Conservation (phyloP, 2,113 vertebrate genomes). For the Mellivora capensis region DNA sequence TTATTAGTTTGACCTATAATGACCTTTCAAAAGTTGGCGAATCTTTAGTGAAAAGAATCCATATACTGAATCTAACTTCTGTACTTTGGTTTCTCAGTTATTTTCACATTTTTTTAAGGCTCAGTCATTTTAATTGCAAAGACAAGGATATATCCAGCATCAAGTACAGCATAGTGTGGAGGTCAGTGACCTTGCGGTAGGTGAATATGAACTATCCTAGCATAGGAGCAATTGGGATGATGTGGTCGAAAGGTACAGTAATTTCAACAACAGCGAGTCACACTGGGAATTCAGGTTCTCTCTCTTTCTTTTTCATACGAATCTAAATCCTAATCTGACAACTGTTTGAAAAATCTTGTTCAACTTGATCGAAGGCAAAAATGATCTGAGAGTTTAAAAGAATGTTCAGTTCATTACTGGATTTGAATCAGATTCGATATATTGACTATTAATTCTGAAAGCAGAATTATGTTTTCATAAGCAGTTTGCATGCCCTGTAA, state of each 20-base stretch:
- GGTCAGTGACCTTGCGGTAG: not conserved
- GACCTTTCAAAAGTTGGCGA: not conserved
- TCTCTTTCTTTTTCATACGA: not conserved
- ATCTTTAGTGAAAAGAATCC: constrained; percentile 12
- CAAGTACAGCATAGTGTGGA: not conserved
- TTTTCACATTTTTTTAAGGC: not conserved
- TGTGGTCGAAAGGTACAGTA: not conserved
- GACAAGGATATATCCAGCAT: not conserved
- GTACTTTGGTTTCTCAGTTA: constrained; percentile 10
- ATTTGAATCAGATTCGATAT: not conserved
- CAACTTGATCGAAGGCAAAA: constrained; percentile 3
- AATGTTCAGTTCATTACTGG: not conserved
- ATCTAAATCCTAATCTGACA: constrained; percentile 29
- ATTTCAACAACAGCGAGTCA: not conserved
- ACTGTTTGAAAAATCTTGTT: constrained; percentile 49
- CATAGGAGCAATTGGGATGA: not conserved
- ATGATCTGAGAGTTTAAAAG: constrained; percentile 1
- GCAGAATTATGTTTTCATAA: not conserved
- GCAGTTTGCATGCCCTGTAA: not conserved
- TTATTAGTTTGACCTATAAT: constrained; percentile 9
- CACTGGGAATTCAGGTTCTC: not conserved
- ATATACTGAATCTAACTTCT: not conserved
- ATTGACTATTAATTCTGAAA: not conserved
- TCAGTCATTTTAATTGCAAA: constrained; percentile 36
- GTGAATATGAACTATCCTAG: not conserved